Conservation (phyloP, 2,888 invertebrate species). For the Lapara coniferarum region DNA sequence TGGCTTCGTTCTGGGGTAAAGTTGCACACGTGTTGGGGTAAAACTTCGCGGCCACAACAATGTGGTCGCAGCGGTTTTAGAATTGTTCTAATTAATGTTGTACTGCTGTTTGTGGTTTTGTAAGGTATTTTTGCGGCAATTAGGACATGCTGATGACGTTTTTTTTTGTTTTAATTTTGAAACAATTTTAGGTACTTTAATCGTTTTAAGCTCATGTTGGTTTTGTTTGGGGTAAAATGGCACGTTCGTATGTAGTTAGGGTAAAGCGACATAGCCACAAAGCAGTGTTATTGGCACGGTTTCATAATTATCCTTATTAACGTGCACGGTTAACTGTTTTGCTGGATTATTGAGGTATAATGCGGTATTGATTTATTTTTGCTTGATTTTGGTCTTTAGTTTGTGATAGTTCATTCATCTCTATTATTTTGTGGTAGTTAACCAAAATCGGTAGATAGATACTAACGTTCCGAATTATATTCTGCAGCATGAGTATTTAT, state of each 20-base stretch:
- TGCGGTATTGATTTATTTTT: neutral
- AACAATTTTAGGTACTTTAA: neutral
- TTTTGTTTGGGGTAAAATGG: constrained; percentile 11
- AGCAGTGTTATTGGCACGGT: neutral
- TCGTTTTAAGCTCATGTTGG: neutral
- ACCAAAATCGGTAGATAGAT: no score
- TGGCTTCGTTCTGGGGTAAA: constrained; percentile 14
- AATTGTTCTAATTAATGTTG: constrained; percentile 25
- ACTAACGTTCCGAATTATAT: no score
- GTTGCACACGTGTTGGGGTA: constrained; percentile 35
- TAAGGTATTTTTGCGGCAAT: constrained; percentile 1
- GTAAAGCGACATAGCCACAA: neutral
- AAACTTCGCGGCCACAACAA: constrained; percentile 39
- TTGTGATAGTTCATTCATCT: no score
- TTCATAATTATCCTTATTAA: constrained; percentile 2
- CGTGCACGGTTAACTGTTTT: constrained; percentile 11
- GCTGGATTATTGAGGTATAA: constrained; percentile 4
- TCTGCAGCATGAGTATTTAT: no score
- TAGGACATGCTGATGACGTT: neutral
- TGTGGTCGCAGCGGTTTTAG: constrained; percentile 27
- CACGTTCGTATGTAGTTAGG: constrained; percentile 8
- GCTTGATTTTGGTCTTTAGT: neutral
- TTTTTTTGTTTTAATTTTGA: neutral
- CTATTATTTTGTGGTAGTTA: no score
- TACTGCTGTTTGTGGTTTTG: constrained; percentile 16